Conservation (phyloP, 2,888 invertebrate genomes). For the Tenodera sinensis region DNA sequence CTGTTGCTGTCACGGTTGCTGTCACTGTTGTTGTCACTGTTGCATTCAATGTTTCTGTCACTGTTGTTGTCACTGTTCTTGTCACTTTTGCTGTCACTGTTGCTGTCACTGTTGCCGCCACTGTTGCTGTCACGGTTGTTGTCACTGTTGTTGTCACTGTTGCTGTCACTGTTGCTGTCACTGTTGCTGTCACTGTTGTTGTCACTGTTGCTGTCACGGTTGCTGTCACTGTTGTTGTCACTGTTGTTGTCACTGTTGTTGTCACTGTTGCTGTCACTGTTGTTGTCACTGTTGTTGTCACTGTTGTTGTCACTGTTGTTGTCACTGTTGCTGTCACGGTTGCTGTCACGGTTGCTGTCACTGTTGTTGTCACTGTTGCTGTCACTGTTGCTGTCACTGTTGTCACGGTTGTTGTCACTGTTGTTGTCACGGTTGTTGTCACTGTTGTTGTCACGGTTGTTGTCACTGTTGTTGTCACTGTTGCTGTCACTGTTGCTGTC, state of each 20-base stretch:
- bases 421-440: too few species aligned
- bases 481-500: conserved; percentile 6
- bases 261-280: conserved; percentile 1
- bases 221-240: conserved; percentile 10
- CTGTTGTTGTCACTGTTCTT: too few species aligned
- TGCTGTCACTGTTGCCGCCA: neutral
- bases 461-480: too few species aligned
- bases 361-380: conserved; percentile 3
- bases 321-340: conserved; percentile 5
- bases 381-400: conserved; percentile 7
- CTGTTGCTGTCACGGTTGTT: too few species aligned
- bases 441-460: too few species aligned
- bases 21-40: conserved; percentile 3
- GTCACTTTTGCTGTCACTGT: conserved; percentile 15
- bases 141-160: too few species aligned
- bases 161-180: too few species aligned
- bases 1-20: neutral
- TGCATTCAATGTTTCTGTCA: too few species aligned
- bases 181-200: conserved; percentile 13
- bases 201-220: conserved; percentile 6
- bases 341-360: neutral
- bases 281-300: neutral
- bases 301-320: neutral
- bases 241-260: neutral
- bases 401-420: too few species aligned